phyloP scores from a whole-genome alignment of 2,113 vertebrate genomes.

The Otis tarda region DNA sequence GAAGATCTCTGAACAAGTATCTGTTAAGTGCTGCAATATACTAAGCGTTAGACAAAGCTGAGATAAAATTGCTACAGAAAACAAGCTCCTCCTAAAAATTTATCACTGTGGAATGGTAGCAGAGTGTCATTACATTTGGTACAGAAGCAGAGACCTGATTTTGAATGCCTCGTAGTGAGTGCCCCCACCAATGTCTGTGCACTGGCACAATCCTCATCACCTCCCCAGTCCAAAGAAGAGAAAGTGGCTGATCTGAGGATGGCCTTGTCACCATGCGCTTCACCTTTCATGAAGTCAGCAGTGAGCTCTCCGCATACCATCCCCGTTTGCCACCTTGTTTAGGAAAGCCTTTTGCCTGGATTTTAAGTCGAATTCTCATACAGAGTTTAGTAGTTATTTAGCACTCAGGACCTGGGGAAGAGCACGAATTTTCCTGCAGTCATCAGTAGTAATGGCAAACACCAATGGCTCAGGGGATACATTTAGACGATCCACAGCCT shows the following conservation, averaged over 20 bases:
- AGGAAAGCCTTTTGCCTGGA: not conserved
- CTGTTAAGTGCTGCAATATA: not conserved
- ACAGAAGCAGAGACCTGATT: not conserved
- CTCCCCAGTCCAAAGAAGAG: fast-evolving
- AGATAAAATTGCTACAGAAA: not conserved
- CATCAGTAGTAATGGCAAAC: not conserved
- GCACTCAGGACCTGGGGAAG: not conserved
- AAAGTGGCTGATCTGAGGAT: not conserved
- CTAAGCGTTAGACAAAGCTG: not conserved
- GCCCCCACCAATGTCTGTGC: not conserved
- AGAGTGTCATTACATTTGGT: not conserved
- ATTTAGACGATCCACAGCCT: not conserved
- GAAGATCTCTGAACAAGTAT: not conserved
- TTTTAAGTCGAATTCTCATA: not conserved
- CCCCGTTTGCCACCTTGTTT: not conserved
- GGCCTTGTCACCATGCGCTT: fast-evolving
- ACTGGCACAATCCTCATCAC: not conserved
- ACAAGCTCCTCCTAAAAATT: not conserved
- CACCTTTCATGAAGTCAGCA: not conserved
- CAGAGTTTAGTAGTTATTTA: not conserved
- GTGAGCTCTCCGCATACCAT: not conserved
- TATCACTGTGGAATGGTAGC: not conserved
- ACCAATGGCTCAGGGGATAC: not conserved
- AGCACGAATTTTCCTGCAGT: not conserved
- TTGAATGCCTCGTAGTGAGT: not conserved